Base-by-base conservation (phyloP, 2,888 invertebrate genomes). In the Melieria omissa region DNA sequence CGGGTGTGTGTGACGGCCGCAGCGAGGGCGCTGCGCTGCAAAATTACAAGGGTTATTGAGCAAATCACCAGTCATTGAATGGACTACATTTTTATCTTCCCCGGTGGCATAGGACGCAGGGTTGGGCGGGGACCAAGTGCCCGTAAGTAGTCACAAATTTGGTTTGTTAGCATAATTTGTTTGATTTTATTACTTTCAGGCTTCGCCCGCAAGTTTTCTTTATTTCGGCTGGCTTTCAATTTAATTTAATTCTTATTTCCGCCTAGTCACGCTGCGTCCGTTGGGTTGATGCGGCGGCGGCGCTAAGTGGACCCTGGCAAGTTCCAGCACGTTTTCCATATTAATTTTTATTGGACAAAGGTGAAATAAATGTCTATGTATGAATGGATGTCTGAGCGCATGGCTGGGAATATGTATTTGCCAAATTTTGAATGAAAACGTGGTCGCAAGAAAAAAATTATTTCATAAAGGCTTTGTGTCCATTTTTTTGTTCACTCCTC, bases 41-140 rank as follows among this genome's bases (percentile, higher is more conserved):
- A 80, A 80, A 84, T 84, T 84, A 84, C 84, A 84, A 83, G 84
- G 84, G 84, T 82, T 84, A 84, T 84, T 84, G 84, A 82, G 84
- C 84, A 84, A 83, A 84, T 84, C 83, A 83, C 82, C 58, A 58
- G 58, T 60, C 60, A 60, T 52, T 67, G 29, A 46, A 42, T 7
- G 16, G 14, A 60, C 47, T 29, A n/a, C 57, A 58, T 29, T 29
- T 29, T 29, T 29, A 29, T 29, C 29, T 29, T 29, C 29, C 29
- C 29, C 29, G 29, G 29, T 29, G 29, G 29, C 29, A 29, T 29
- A 29, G 29, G 29, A 29, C 29, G 29, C 29, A 29, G 29, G 1
- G 2, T 29, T 29, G 29, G 29, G 29, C n/a, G 29, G 29, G 29
- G 3, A 29, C 29, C 2, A 29, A 29, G 29, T 29, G 29, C 29